Evolutionary conservation across 1,140 invertebrate species (phyloP), one percentile per base, ranked within the genome.

Genomic region (Kradibia gibbosae): DNA sequence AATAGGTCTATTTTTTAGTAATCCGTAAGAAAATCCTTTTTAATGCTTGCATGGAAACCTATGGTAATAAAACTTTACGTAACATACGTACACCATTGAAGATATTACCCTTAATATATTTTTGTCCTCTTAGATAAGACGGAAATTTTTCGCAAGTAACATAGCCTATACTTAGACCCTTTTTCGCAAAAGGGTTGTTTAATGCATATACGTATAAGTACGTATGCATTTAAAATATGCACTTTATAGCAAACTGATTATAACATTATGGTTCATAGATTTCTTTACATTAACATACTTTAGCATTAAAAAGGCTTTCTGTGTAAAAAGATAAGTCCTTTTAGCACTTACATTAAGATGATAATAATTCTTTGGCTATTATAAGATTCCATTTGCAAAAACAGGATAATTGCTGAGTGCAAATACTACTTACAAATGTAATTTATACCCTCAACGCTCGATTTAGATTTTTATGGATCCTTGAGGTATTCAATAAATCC

Each of bases 161-260:
- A 20, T 39, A 20, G 50, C 34, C 60, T 39, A 22, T 34, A 39
- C 62, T 67, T n/a, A 0, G 20, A 67, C 20, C 62, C 39, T 67
- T 62, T 67, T 67, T 67, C 34, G 34, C n/a, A 67, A 67, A 67
- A 67, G 34, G 34, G n/a, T 67, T 39, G 10, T 39, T 39, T 3
- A 15, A 4, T 39, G 2, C 39, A 39, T 67, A 39, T 36, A 3
- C 17, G 20, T 15, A 39, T 15, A n/a, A 31, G 1, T 39, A 39
- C n/a, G 10, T 31, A 22, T 34, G 22, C 34, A 67, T 10, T 65
- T 36, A 67, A 39, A 20, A 39, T 20, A 67, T n/a, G 28, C 34
- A 67, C 62, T 67, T 67, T 67, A 39, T 67, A 39, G 34, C 36
- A 67, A 67, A 67, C 62, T 67, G 34, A 67, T 67, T 65, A 65